Base-by-base conservation (phyloP, 1,140 invertebrate genomes). In the Bombus balteatus region DNA sequence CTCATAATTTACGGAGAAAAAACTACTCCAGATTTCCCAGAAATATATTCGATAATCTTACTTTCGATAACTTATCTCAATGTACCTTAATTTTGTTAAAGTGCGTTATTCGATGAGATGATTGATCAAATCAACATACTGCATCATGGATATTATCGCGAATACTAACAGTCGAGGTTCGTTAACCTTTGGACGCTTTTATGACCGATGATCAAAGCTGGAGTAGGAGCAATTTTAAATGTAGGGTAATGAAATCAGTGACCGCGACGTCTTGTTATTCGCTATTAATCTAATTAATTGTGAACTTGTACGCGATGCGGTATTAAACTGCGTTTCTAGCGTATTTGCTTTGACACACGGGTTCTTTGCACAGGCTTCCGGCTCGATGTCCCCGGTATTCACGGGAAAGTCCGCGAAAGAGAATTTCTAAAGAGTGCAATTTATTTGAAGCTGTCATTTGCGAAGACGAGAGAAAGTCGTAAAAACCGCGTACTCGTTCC, bases 361-460 rank as follows among this genome's bases (percentile, higher is more conserved):
- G 5, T 28, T 22, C 32, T 22, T 28, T 70, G 18, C 47, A 53
- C 47, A 53, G 18, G 18, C 5, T 53, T 53, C 18, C 47, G 47
- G 47, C 47, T 53, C 47, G 47, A 53, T 53, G 47, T 22, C 47
- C 18, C 6, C 1, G 5, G 47, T 53, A 53, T 68, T 70, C 65
- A 13, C 22, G 25, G 43, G 2, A 15, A 78, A 41, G 77, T 79
- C 75, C 39, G n/a, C 53, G 66, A 62, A 62, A 79, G 32, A 66
- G 82, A 47, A 62, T 84, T 79, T 84, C 53, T 71, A 79, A 84
- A 79, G 53, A 37, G 75, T 28, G 65, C 71, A 84, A 84, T 84
- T 84, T 79, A 84, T 79, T 79, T 76, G n/a, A 78, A 43, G 66
- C 47, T 71, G 34, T 62, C 66, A 62, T 70, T 71, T 76, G 32